phyloP scores from a whole-genome alignment of 2,113 vertebrate genomes.

The Thamnophis sirtalis region DNA sequence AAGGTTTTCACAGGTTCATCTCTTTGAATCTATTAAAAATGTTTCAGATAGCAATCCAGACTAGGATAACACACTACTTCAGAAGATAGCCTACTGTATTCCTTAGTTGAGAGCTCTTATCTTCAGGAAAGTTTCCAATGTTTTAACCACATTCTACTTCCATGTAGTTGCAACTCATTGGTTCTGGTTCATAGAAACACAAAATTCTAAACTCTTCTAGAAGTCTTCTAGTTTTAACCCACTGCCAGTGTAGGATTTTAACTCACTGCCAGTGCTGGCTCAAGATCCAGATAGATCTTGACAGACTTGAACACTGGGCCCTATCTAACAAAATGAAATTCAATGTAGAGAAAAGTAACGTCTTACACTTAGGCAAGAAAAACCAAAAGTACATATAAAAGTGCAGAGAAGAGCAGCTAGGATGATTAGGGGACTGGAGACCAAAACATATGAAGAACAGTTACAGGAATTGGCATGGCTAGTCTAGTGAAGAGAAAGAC shows the following conservation, averaged over 20 bases:
- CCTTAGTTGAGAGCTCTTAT: background rate
- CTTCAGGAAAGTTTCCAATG: background rate
- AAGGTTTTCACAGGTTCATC: background rate
- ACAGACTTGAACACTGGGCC: too few species aligned
- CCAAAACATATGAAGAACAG: too few species aligned
- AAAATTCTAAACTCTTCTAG: background rate
- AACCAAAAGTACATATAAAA: too few species aligned
- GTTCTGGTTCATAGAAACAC: background rate
- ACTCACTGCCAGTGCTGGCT: too few species aligned
- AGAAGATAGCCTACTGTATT: background rate
- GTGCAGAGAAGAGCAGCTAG: too few species aligned
- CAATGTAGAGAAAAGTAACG: too few species aligned
- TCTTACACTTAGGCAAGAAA: too few species aligned
- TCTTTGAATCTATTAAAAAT: background rate
- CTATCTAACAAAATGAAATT: too few species aligned
- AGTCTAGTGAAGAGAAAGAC: too few species aligned
- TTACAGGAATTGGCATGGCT: too few species aligned
- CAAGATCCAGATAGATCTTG: too few species aligned
- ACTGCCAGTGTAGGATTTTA: background rate
- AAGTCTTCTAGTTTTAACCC: background rate
- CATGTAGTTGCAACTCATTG: background rate
- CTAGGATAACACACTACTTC: background rate
- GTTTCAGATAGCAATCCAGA: background rate
- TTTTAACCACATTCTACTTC: background rate
- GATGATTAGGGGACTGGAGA: too few species aligned